Percentiles rank a stretch among this genome's conserved stretches.
These are phyloP conservation scores for Boleophthalmus pectinirostris DNA, from an alignment of 2,113 vertebrate species.

Conservation along the genomic window DNA sequence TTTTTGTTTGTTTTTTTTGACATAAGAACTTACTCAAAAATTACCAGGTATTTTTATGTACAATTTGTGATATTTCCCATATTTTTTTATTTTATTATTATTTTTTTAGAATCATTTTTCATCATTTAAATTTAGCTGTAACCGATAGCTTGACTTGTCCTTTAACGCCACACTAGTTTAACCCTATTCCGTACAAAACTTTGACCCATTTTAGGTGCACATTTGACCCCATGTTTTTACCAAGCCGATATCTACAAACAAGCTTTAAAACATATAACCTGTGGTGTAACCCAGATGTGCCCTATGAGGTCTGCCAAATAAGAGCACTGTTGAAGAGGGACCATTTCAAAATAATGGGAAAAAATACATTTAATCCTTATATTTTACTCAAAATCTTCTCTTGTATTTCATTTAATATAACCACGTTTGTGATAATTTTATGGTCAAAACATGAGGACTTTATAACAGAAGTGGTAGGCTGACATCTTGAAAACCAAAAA, in stretches of 20 bases:
- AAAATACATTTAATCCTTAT: constrained; percentile 30
- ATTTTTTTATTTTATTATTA: neutral
- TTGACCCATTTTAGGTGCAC: constrained; percentile 43
- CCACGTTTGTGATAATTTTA: constrained; percentile 59
- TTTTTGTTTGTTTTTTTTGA: neutral
- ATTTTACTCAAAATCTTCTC: constrained; percentile 43
- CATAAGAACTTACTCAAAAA: too few relatives aligned
- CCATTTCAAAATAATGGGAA: constrained; percentile 31
- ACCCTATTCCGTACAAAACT: constrained; percentile 70
- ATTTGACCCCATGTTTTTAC: constrained; percentile 49
- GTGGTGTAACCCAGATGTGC: constrained; percentile 4
- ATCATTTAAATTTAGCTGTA: too few relatives aligned
- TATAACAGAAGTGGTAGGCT: constrained; percentile 64
- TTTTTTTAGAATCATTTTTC: neutral
- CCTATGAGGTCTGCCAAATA: constrained; percentile 29
- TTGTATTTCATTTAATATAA: constrained; percentile 70
- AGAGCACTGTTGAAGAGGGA: constrained; percentile 49
- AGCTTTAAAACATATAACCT: constrained; percentile 29
- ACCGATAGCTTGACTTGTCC: neutral
- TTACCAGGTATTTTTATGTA: neutral
- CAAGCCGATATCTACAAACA: constrained; percentile 7
- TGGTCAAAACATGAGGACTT: constrained; percentile 61
- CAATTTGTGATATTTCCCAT: neutral
- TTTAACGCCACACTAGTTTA: constrained; percentile 32
- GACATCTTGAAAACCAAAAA: constrained; percentile 79